These are phyloP conservation scores for Torymus tubicola DNA, from an alignment of 2,888 invertebrate genomes.

Conservation along the genomic window DNA sequence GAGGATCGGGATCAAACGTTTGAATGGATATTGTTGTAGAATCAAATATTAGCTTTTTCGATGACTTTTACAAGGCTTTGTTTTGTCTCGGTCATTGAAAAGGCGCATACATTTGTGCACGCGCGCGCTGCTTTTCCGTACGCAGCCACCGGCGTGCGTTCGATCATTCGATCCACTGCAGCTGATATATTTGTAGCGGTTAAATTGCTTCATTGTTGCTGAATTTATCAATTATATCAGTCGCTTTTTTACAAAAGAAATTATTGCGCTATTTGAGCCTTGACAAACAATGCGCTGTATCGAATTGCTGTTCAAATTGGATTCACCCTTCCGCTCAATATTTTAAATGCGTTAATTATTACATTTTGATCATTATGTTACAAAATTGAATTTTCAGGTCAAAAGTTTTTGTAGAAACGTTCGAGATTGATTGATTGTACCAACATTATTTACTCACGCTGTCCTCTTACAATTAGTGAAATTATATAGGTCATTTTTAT, in stretches of 20 bases:
- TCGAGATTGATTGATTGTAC: too few relatives aligned
- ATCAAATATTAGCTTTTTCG: constrained; percentile 42
- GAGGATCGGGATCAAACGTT: neutral
- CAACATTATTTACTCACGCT: too few relatives aligned
- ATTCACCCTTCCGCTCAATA: neutral
- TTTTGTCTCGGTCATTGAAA: constrained; percentile 38
- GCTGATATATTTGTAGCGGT: constrained; percentile 17
- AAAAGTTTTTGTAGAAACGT: too few relatives aligned
- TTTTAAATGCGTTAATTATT: constrained; percentile 7
- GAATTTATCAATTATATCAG: constrained; percentile 35
- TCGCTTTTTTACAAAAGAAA: constrained; percentile 22
- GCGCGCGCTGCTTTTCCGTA: too few relatives aligned
- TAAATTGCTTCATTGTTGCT: constrained; percentile 28
- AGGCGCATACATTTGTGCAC: neutral
- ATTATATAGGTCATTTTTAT: too few relatives aligned
- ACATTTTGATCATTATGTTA: neutral
- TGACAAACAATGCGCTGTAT: constrained; percentile 8
- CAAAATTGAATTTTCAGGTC: too few relatives aligned
- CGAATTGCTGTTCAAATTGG: neutral
- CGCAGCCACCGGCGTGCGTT: neutral
- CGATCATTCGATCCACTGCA: neutral
- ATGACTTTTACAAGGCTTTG: constrained; percentile 28
- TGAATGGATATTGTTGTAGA: constrained; percentile 37
- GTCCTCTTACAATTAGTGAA: too few relatives aligned
- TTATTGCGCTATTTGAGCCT: neutral